Evolutionary conservation across 53 echinoderm and acorn worm species (phyloP).

Genomic region (Henricia sp.): DNA sequence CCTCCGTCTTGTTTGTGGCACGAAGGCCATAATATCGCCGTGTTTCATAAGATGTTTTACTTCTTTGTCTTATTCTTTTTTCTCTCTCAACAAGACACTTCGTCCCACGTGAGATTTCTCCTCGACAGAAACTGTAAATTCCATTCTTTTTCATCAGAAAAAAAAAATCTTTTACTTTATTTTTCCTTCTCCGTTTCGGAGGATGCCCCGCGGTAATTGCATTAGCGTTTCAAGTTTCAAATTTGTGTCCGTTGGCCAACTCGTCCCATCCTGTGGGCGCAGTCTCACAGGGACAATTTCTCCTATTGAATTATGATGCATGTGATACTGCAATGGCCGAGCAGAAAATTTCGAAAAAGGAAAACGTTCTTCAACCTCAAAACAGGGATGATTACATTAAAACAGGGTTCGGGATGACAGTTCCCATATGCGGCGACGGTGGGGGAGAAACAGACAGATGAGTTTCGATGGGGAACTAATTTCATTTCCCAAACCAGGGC

Average conservation of each 20-base stretch:
- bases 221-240: conserved; percentile 46
- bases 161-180: background rate
- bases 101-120: conserved; percentile 41
- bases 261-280: conserved; percentile 35
- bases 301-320: conserved; percentile 45
- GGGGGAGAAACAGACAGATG: background rate
- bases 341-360: background rate
- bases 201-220: conserved; percentile 34
- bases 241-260: conserved; percentile 44
- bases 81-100: background rate
- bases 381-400: background rate
- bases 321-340: conserved; percentile 18
- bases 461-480: background rate
- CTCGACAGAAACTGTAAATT: conserved; percentile 29
- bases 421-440: background rate
- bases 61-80: background rate
- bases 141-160: background rate
- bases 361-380: background rate
- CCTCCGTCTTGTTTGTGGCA: conserved; percentile 5
- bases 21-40: background rate
- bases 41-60: background rate
- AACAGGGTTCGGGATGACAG: background rate
- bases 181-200: background rate
- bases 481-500: too few relatives aligned
- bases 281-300: conserved; percentile 43